Percentiles rank a stretch among this genome's conserved stretches.
phyloP scores from a whole-genome alignment of 1,140 invertebrate genomes.

The Pseudomyrmex cubaensis region DNA sequence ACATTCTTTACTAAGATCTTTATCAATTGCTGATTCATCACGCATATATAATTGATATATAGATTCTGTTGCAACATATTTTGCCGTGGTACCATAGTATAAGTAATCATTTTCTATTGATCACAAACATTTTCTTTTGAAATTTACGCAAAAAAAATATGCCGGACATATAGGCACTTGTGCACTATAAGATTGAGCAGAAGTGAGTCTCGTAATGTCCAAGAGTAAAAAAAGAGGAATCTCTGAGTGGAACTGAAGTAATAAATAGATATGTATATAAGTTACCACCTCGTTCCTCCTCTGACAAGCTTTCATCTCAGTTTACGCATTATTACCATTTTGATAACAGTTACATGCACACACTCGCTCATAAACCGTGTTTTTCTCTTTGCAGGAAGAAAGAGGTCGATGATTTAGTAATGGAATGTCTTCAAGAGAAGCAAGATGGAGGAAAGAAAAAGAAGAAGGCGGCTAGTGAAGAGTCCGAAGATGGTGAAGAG shows the following conservation, averaged over 20 bases:
- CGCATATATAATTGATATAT: not conserved
- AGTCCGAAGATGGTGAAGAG: constrained; percentile 88
- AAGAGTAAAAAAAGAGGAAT: constrained; percentile 78
- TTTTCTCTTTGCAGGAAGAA: constrained; percentile 88
- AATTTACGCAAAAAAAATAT: not conserved
- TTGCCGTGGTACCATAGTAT: no score
- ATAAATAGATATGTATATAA: constrained; percentile 43
- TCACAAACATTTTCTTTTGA: not conserved
- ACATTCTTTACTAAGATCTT: not conserved
- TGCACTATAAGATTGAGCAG: constrained; percentile 64
- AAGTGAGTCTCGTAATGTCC: constrained; percentile 74
- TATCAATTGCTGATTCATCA: constrained; percentile 14
- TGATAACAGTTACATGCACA: not conserved
- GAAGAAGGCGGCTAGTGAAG: constrained; percentile 85
- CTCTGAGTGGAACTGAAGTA: constrained; percentile 79
- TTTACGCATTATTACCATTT: not conserved
- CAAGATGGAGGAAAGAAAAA: constrained; percentile 85
- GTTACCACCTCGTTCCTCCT: constrained; percentile 83
- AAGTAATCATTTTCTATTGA: not conserved
- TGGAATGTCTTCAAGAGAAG: constrained; percentile 90
- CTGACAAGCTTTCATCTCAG: constrained; percentile 68
- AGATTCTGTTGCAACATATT: not conserved
- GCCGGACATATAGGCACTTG: constrained; percentile 73
- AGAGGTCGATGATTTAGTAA: constrained; percentile 93
- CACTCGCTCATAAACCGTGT: not conserved